Base-by-base conservation (phyloP, 1,140 invertebrate genomes). In the Drosophila paulistorum region DNA sequence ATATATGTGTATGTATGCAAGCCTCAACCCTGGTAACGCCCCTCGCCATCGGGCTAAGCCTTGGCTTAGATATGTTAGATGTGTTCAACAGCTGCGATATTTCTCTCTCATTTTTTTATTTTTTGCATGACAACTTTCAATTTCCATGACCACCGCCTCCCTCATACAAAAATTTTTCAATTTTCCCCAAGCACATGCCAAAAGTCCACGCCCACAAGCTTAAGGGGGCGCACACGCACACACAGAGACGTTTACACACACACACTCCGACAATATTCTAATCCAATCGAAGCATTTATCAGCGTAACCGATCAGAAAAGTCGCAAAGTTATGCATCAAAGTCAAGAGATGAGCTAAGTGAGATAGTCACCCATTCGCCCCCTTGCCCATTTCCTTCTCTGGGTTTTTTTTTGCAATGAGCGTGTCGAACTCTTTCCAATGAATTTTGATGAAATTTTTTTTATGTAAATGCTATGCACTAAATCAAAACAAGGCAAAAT, bases 71-170 rank as follows among this genome's bases (percentile, higher is more conserved):
- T 86, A 80, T 86, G 82, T 86, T 86, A 83, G 83, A 86, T 87
- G 75, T 89, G 84, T 83, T 86, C 84, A 86, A 86, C 83, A 86
- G 84, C 83, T 86, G 83, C 79, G 83, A 68, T 86, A 77, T 86
- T 86, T 77, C 74, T 59, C 57, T 59, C 57, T 39, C 66, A 77
- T 77, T 77, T 77, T 76, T 51, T 57, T 77, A 51, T 60, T 57
- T 62, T 51, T 37, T 60, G 26, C 61, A 64, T 87, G 83, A 87
- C 82, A 85, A 81, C 79, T 85, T 85, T 85, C 83, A 82, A 87
- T 87, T 86, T 87, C 71, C 74, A 74, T 69, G 69, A 57, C 54
- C 65, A 57, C 54, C 65, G 61, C 62, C 64, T 51, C 33, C 69
- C 69, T 59, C 69, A 51, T 68, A 68, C 45, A 55, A 75, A 83